phyloP scores from a whole-genome alignment of 2,113 vertebrate genomes.

The Forbesichthys agassizii region DNA sequence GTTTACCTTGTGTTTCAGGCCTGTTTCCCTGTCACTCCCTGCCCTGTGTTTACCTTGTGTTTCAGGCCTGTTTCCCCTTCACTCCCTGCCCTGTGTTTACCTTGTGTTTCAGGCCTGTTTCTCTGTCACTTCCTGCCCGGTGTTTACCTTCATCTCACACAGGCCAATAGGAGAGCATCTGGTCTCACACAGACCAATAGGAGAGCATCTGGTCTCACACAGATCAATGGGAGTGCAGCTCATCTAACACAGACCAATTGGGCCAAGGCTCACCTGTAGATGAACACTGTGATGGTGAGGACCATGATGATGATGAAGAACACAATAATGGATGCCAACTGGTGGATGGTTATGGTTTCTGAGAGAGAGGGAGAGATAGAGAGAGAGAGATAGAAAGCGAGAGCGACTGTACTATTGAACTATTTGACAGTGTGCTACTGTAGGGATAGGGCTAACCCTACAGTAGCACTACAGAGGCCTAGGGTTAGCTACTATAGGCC shows the following conservation, averaged over 20 bases:
- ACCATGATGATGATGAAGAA: conserved; percentile 82
- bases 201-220: neutral
- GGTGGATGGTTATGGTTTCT: conserved; percentile 85
- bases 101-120: no score
- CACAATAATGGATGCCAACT: conserved; percentile 84
- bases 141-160: neutral
- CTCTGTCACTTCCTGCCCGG: no score
- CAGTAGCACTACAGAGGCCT: no score
- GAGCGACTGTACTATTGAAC: no score
- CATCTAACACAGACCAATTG: neutral
- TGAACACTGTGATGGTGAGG: conserved; percentile 83
- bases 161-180: neutral
- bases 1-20: no score
- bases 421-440: neutral
- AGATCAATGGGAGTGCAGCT: neutral
- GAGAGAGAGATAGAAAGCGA: neutral
- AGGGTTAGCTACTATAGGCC: no score
- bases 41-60: no score
- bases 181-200: neutral
- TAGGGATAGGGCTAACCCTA: no score
- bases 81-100: no score
- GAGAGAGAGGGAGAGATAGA: conserved; percentile 20
- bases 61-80: no score
- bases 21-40: no score
- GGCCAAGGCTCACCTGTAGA: conserved; percentile 83